A percentile compares a stretch with the other conserved stretches of the same genome.
Evolutionary conservation across 2,797 vertebrate species (phyloP).

Genomic region (Characodon lateralis): DNA sequence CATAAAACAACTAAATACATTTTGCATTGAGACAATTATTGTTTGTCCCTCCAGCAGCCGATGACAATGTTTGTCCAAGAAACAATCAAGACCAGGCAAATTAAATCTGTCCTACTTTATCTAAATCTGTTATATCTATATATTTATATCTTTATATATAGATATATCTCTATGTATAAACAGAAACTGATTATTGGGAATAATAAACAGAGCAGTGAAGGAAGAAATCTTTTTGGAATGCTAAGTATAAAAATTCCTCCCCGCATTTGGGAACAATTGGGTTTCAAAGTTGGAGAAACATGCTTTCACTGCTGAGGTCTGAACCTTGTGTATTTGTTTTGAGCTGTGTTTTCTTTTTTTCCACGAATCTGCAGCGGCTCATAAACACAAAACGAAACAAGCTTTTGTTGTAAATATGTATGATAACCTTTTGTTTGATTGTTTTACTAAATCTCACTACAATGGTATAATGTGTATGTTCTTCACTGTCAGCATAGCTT

Average conservation of each 20-base stretch:
- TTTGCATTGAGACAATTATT: neutral
- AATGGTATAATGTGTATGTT: conserved; percentile 44
- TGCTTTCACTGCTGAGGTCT: conserved; percentile 52
- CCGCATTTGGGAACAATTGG: conserved; percentile 62
- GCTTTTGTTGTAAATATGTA: conserved; percentile 81
- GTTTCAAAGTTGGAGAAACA: conserved; percentile 45
- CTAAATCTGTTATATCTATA: neutral
- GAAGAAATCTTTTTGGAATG: conserved; percentile 25
- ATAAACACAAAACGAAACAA: conserved; percentile 47
- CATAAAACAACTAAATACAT: neutral
- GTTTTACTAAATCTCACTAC: conserved; percentile 52
- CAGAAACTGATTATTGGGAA: neutral
- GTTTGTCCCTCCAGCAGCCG: neutral
- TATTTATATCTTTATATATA: no score
- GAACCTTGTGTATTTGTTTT: conserved; percentile 50
- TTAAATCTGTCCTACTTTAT: neutral
- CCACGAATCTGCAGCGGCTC: conserved; percentile 57
- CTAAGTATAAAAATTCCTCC: conserved; percentile 30
- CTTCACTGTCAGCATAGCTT: conserved; percentile 40
- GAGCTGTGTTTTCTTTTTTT: conserved; percentile 41
- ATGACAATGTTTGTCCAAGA: neutral
- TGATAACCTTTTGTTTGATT: conserved; percentile 60
- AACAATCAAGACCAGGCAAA: neutral
- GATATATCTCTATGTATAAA: no score
- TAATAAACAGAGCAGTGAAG: neutral